Base-by-base conservation (phyloP, 2,797 vertebrate genomes). In the Smutsia gigantea region DNA sequence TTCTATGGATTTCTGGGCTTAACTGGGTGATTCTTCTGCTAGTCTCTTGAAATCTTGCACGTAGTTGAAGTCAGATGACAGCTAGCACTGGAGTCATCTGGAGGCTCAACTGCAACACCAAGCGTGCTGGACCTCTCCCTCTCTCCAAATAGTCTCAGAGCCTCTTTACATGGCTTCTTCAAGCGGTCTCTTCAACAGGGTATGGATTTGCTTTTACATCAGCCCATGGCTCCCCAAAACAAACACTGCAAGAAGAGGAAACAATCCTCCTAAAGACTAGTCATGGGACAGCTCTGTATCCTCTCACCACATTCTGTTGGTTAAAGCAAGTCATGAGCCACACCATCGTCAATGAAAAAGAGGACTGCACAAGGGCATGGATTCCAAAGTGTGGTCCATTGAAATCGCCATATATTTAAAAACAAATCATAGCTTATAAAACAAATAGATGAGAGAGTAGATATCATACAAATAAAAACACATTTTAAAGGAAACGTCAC, bases 401-500 rank as follows among this genome's bases (percentile, higher is more conserved):
- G 63, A 21, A 6, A 13, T 79, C 8, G 34, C 3, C 37, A 83
- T 25, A 42, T 55, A 55, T 87, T 68, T 27, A 31, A 37, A 87
- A 87, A 90, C 15, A 90, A 90, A 93, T 66, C 46, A 83, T 27
- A 66, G 18, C 46, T 84, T 39, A 68, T 57, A 51, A 92, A 91
- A 84, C 27, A 83, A 78, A 93, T 8, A 78, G 29, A 93, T 81
- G 21, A 64, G 11, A 90, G 18, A 57, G 49, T 53, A 71, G 34
- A 87, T 39, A 79, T 69, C 25, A 79, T 69, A 69, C 46, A 87
- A 66, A 82, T 71, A 39, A 81, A 95, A 71, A 12, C 77, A 59
- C 92, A 18, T 42, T 93, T 95, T 90, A 81, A 93, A 93, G 85
- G 27, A 78, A 90, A 74, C 74, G 37, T 59, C 49, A 39, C 8